Evolutionary conservation across 1,140 invertebrate species (phyloP).

Genomic region (Drosophila tani): DNA sequence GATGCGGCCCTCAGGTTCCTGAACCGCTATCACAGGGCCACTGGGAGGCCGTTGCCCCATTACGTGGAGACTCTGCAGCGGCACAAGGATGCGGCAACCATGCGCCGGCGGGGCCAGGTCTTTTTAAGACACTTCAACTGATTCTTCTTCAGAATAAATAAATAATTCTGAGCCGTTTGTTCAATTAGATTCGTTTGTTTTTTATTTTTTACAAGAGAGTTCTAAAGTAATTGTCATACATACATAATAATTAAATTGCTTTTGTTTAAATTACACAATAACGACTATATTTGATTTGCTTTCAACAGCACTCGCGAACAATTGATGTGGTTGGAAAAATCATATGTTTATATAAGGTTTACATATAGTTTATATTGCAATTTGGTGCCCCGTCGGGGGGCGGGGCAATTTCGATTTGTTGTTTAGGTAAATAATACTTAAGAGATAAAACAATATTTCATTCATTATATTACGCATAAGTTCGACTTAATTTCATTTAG

Average conservation of each 20-base stretch:
- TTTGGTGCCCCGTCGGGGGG: constrained; percentile 44
- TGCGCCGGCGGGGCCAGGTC: neutral
- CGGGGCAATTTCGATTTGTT: constrained; percentile 48
- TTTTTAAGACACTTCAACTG: neutral
- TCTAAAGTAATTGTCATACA: constrained; percentile 66
- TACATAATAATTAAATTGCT: constrained; percentile 66
- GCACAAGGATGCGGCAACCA: neutral
- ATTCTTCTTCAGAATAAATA: neutral
- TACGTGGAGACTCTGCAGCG: neutral
- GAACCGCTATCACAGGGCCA: neutral
- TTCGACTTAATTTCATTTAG: constrained; percentile 81
- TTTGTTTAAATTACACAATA: constrained; percentile 80
- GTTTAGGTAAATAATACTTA: constrained; percentile 81
- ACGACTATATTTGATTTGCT: constrained; percentile 83
- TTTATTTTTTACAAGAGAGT: constrained; percentile 73
- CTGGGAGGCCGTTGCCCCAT: neutral
- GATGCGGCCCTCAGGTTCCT: neutral
- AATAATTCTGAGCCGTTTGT: constrained; percentile 10
- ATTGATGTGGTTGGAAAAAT: constrained; percentile 41
- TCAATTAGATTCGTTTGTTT: constrained; percentile 53
- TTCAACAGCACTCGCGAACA: constrained; percentile 73
- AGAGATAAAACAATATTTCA: constrained; percentile 73
- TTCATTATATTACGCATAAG: constrained; percentile 69
- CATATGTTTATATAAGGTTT: constrained; percentile 32
- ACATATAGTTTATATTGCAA: constrained; percentile 61